phyloP scores from a whole-genome alignment of 2,113 vertebrate genomes.

The Chiloscyllium plagiosum region DNA sequence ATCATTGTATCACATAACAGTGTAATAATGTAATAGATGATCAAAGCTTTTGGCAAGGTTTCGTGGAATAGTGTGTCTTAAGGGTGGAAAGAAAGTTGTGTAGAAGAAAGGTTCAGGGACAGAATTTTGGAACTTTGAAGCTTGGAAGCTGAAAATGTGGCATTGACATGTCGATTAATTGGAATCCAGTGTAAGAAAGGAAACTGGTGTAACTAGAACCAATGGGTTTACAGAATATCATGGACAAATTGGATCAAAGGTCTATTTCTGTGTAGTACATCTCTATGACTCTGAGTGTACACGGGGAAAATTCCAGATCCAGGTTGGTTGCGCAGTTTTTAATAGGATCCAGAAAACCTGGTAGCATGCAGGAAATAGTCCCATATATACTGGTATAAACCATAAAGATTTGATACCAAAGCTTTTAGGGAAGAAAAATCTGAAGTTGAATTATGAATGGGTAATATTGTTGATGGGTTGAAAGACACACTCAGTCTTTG shows the following conservation, averaged over 20 bases:
- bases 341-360: not conserved
- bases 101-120: not conserved
- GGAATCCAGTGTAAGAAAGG: no score
- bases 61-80: not conserved
- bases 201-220: not conserved
- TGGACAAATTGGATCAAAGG: no score
- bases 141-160: not conserved
- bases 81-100: not conserved
- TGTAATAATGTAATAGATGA: not conserved
- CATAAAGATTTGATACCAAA: no score
- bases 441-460: no score
- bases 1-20: not conserved
- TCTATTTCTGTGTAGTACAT: no score
- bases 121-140: not conserved
- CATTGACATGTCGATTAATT: no score
- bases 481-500: no score
- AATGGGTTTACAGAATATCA: not conserved
- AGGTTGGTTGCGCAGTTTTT: not conserved
- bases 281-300: not conserved
- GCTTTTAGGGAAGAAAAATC: no score
- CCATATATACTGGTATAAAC: no score
- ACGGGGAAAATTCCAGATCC: not conserved
- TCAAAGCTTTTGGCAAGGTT: not conserved
- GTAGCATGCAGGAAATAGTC: not conserved
- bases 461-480: no score